phyloP scores from a whole-genome alignment of 2,888 invertebrate genomes.

The Microdon myrmicae region DNA sequence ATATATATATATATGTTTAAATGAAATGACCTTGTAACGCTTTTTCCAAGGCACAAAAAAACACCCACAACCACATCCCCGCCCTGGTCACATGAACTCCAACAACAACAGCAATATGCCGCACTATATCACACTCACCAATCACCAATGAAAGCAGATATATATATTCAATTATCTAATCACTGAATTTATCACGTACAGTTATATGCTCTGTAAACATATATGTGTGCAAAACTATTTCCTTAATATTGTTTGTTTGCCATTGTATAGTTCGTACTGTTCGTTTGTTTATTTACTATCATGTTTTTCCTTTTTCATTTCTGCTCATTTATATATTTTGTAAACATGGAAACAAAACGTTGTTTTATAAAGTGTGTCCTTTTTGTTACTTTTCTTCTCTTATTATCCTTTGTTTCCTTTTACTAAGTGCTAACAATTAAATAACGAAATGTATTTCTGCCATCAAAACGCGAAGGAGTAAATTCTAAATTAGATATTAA shows the following conservation, averaged over 20 bases:
- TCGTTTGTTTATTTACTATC: too few species aligned
- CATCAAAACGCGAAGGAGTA: too few species aligned
- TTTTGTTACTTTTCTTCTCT: conserved; percentile 8
- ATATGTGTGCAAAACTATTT: too few species aligned
- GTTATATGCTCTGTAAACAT: conserved; percentile 7
- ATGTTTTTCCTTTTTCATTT: too few species aligned
- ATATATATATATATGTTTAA: conserved; percentile 11
- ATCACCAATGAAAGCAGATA: conserved; percentile 27
- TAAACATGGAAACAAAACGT: too few species aligned
- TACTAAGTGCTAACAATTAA: conserved; percentile 11
- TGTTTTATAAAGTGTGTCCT: conserved; percentile 19
- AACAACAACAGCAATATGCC: conserved; percentile 38
- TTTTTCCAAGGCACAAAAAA: conserved; percentile 34
- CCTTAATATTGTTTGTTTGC: too few species aligned
- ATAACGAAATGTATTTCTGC: background rate
- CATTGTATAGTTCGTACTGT: too few species aligned
- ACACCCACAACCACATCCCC: conserved; percentile 29
- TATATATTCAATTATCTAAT: conserved; percentile 10
- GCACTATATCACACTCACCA: conserved; percentile 50
- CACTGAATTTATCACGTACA: conserved; percentile 10
- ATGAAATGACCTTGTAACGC: conserved; percentile 35
- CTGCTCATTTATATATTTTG: too few species aligned
- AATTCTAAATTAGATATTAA: too few species aligned
- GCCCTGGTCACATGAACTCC: conserved; percentile 29
- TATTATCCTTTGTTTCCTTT: conserved; percentile 8